Conservation (phyloP, 1,140 invertebrate species). For the Anastatus disparis region DNA sequence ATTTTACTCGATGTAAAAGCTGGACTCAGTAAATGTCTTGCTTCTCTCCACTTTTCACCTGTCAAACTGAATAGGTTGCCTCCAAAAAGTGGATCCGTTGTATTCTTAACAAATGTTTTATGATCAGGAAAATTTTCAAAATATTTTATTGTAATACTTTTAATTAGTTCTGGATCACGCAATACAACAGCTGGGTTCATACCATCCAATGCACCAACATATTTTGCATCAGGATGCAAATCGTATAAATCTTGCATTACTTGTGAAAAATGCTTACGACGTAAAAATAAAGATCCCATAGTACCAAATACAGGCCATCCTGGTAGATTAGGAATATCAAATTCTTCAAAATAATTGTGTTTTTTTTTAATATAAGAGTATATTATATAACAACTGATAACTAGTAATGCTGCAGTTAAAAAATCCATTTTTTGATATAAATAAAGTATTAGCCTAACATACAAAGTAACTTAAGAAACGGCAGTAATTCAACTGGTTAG, state of each 20-base stretch:
- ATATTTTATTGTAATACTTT: slow-evolving; percentile 72
- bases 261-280: background rate
- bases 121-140: slow-evolving; percentile 75
- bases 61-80: slow-evolving; percentile 67
- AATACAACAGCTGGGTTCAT: slow-evolving; percentile 67
- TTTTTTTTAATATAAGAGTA: background rate
- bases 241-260: slow-evolving; percentile 30
- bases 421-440: background rate
- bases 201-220: slow-evolving; percentile 68
- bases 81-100: slow-evolving; percentile 66
- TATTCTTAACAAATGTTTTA: slow-evolving; percentile 58
- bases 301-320: slow-evolving; percentile 38
- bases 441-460: too few relatives aligned
- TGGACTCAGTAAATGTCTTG: slow-evolving; percentile 58
- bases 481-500: slow-evolving; percentile 71
- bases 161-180: slow-evolving; percentile 72
- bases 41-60: slow-evolving; percentile 62
- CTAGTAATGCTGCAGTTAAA: background rate
- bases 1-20: too few relatives aligned
- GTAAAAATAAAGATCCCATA: slow-evolving; percentile 1
- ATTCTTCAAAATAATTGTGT: background rate
- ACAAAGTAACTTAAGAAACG: slow-evolving; percentile 76
- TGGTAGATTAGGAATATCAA: background rate
- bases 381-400: background rate
- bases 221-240: slow-evolving; percentile 46